Conservation (phyloP, 2,797 vertebrate genomes). For the Trachurus trachurus region DNA sequence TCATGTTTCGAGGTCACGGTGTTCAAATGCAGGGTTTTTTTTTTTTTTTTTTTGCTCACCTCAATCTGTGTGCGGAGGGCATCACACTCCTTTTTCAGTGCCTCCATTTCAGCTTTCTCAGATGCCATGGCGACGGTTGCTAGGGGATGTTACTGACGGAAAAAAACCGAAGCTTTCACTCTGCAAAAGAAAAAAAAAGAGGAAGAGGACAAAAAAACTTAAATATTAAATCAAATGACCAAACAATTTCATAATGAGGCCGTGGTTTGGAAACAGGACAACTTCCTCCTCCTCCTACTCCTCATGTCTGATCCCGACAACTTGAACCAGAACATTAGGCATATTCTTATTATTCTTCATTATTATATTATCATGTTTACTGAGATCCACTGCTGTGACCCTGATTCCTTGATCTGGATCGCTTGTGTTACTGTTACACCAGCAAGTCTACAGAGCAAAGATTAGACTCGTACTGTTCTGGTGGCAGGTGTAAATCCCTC, state of each 20-base stretch:
- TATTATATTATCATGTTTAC: too few relatives aligned
- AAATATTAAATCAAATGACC: too few relatives aligned
- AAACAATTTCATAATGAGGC: too few relatives aligned
- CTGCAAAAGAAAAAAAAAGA: constrained; percentile 8
- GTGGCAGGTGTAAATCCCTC: constrained; percentile 24
- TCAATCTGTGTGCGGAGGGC: constrained; percentile 94
- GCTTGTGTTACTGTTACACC: constrained; percentile 28
- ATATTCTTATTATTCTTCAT: too few relatives aligned
- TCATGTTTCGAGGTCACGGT: too few relatives aligned
- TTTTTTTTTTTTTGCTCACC: constrained; percentile 82
- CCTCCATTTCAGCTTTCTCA: constrained; percentile 92
- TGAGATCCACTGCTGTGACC: constrained; percentile 9
- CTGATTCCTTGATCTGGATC: constrained; percentile 36
- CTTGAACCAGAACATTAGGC: not conserved
- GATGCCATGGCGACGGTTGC: constrained; percentile 81
- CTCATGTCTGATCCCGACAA: not conserved
- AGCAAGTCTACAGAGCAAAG: constrained; percentile 27
- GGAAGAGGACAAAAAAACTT: not conserved
- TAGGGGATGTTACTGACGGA: constrained; percentile 57
- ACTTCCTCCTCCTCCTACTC: not conserved
- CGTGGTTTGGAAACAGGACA: not conserved
- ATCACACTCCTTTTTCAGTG: constrained; percentile 95
- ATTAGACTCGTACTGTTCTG: constrained; percentile 41
- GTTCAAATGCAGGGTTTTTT: not conserved
- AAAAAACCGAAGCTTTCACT: constrained; percentile 43